Conservation (phyloP, 2,113 vertebrate species). For the Psammodynastes pulverulentus region DNA sequence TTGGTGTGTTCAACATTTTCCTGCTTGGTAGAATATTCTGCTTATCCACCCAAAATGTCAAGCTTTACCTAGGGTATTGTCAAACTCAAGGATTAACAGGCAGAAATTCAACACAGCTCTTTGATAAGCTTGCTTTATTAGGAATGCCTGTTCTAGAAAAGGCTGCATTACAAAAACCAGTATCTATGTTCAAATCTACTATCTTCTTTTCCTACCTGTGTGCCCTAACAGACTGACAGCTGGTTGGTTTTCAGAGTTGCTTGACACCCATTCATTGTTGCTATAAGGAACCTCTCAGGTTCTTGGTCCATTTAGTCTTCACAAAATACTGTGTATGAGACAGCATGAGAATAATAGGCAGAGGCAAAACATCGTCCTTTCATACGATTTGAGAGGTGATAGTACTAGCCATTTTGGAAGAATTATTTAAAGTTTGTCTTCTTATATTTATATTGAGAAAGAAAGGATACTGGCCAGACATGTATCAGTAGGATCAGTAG, state of each 20-base stretch:
- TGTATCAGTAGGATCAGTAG: not conserved
- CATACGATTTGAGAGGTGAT: not conserved
- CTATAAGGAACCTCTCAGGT: not conserved
- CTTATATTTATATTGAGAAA: not conserved
- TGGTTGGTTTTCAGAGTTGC: not conserved
- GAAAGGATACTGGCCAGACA: not conserved
- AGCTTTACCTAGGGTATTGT: not conserved
- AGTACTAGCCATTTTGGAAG: not conserved
- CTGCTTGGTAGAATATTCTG: not conserved
- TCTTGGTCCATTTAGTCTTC: not conserved
- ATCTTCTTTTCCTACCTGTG: not conserved
- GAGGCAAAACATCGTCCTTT: not conserved
- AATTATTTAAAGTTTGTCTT: not conserved
- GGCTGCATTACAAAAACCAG: not conserved
- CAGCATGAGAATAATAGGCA: not conserved
- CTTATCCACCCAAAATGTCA: not conserved
- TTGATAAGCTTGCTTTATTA: not conserved
- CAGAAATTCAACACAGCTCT: not conserved
- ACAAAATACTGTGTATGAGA: not conserved
- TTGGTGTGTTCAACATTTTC: not conserved
- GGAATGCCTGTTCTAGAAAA: not conserved
- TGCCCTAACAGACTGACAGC: not conserved
- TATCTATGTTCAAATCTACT: not conserved
- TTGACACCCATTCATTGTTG: not conserved
- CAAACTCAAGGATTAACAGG: not conserved